Base-by-base conservation (phyloP, 2,113 vertebrate species). In the Alethe castanea region DNA sequence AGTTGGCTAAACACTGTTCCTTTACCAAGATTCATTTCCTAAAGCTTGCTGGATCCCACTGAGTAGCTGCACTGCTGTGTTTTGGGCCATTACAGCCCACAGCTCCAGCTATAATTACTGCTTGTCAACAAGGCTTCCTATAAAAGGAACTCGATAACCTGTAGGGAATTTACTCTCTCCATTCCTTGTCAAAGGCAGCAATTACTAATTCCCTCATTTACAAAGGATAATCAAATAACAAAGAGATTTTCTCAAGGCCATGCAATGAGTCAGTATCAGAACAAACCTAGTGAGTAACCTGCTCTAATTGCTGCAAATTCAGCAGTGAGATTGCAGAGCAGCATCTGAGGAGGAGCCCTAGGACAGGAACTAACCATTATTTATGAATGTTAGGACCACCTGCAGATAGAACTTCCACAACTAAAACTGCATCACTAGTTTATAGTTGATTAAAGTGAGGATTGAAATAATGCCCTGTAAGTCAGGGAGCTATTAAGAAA, bases 171-270 rank as follows among this genome's bases (percentile, higher is more conserved):
- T 52, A 93, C 71, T 91, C 79, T 92, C 79, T 44, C 44, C n/a
- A 25, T 62, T 93, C 76, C 87, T 74, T 80, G 56, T 88, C 82
- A 88, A 95, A 96, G 67, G 76, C 47, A 93, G 82, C 90, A 86
- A 70, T 95, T 93, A 93, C 82, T 95, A 90, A 90, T 96, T 86
- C 76, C 71, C 66, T 60, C 82, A 83, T 83, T 95, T 90, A 94
- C 62, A 90, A 81, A 88, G 71, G 74, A 82, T 90, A 97, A 96
- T 95, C 79, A 95, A 95, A 56, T 61, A 87, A 79, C 59, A 86
- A 71, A 81, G 87, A 92, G 62, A 65, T 86, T 80, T 93, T 79
- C 92, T 88, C 85, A 78, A 73, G 82, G 94, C 90, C 38, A 17
- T 3, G n/a, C 40, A 88, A 28, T 56, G 79, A 95, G 81, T 66